phyloP scores from a whole-genome alignment of 2,113 vertebrate genomes.

The Trichomycterus rosablanca region DNA sequence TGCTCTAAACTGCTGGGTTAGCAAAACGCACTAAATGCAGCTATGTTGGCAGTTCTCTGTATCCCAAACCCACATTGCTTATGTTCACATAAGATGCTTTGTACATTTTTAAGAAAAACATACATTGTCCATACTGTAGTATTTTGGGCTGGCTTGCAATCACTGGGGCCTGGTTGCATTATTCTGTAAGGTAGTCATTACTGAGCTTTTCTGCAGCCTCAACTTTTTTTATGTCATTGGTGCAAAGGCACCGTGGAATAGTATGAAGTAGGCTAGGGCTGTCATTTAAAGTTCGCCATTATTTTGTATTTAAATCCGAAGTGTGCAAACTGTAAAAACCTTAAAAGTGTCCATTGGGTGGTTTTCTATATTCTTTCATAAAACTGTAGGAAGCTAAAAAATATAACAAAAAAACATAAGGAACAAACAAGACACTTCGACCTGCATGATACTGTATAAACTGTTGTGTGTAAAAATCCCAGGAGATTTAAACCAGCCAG shows the following conservation, averaged over 20 bases:
- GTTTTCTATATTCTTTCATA: too few relatives aligned
- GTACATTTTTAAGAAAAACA: not conserved
- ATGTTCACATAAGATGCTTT: constrained; percentile 21
- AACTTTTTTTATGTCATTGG: not conserved
- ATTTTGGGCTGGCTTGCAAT: not conserved
- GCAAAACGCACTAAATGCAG: constrained; percentile 25
- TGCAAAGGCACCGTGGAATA: not conserved
- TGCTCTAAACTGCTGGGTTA: constrained; percentile 32
- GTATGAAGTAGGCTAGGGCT: not conserved
- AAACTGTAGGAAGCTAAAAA: too few relatives aligned
- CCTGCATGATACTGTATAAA: too few relatives aligned
- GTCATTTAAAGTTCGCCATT: too few relatives aligned
- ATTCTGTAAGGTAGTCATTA: constrained; percentile 3
- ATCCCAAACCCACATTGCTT: constrained; percentile 8
- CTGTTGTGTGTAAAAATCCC: too few relatives aligned
- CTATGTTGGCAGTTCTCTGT: constrained; percentile 19
- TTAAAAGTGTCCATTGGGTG: too few relatives aligned
- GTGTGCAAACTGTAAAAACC: not conserved
- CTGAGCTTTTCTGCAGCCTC: constrained; percentile 2
- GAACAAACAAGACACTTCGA: too few relatives aligned
- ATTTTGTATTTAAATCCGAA: not conserved
- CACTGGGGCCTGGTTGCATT: not conserved
- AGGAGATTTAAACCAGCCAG: too few relatives aligned
- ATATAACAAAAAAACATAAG: too few relatives aligned
- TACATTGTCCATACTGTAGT: not conserved